phyloP scores from a whole-genome alignment of 2,888 invertebrate genomes.

The Pterostichus madidus region DNA sequence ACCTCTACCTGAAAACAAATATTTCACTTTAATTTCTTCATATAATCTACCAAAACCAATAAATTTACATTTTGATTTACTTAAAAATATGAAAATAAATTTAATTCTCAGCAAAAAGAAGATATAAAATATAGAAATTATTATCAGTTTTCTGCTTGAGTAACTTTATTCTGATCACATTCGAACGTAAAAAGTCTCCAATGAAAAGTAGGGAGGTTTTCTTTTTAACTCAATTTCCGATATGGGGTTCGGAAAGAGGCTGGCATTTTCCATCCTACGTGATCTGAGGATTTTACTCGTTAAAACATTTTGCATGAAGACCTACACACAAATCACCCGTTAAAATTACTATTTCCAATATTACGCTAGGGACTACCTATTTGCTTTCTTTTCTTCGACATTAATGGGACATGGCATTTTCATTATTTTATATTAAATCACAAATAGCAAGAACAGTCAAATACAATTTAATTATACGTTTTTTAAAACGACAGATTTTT shows the following conservation, averaged over 20 bases:
- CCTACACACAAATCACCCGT: conserved; percentile 7
- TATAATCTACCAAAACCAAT: conserved; percentile 8
- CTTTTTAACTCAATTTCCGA: conserved; percentile 57
- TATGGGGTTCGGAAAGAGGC: conserved; percentile 42
- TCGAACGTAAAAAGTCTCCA: conserved; percentile 52
- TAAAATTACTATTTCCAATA: conserved; percentile 1
- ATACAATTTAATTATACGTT: not conserved
- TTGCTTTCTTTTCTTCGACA: not conserved
- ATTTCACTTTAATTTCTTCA: conserved; percentile 21
- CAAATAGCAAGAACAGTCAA: no score
- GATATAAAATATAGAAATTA: conserved; percentile 52
- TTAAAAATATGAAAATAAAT: conserved; percentile 39
- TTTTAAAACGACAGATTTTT: not conserved
- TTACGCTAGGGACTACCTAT: not conserved
- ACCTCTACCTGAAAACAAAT: conserved; percentile 88
- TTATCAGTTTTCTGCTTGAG: conserved; percentile 55
- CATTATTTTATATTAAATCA: no score
- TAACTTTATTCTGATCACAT: conserved; percentile 59
- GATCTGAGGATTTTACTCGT: conserved; percentile 34
- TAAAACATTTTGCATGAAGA: conserved; percentile 53
- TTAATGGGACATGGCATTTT: not conserved
- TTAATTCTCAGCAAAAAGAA: conserved; percentile 21
- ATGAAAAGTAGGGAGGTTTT: conserved; percentile 48
- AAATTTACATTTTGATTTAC: conserved; percentile 29
- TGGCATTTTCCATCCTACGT: conserved; percentile 23